phyloP scores from a whole-genome alignment of 2,113 vertebrate genomes.

The Pontoporia blainvillei region DNA sequence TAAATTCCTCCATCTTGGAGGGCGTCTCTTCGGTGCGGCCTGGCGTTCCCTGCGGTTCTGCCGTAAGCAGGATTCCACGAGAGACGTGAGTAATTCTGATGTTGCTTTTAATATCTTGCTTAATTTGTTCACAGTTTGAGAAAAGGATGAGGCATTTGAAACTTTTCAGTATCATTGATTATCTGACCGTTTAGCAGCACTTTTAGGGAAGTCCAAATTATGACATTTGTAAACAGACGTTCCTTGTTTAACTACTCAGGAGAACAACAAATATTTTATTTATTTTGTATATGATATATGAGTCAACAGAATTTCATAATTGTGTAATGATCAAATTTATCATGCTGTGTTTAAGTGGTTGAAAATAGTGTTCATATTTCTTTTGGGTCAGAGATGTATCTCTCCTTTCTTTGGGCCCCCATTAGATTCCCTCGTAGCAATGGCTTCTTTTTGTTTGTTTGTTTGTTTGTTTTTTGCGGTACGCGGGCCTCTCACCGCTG shows the following conservation, averaged over 20 bases:
- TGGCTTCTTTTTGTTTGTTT: too few relatives aligned
- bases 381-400: neutral
- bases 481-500: too few relatives aligned
- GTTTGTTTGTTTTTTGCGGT: too few relatives aligned
- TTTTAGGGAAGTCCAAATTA: neutral
- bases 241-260: neutral
- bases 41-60: rapidly evolving
- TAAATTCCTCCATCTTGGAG: rapidly evolving
- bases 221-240: neutral
- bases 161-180: neutral
- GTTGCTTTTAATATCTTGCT: neutral
- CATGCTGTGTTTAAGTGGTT: neutral
- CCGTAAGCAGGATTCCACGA: rapidly evolving
- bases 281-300: neutral
- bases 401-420: neutral
- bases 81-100: neutral
- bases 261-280: neutral
- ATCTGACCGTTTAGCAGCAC: neutral
- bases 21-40: rapidly evolving
- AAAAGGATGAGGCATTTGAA: neutral
- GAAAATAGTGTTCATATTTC: neutral
- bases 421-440: too few relatives aligned
- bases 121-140: neutral
- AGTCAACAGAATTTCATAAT: neutral
- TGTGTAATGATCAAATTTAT: neutral